Conservation (phyloP, 2,797 vertebrate species). For the Phrynocephalus vlangalii region DNA sequence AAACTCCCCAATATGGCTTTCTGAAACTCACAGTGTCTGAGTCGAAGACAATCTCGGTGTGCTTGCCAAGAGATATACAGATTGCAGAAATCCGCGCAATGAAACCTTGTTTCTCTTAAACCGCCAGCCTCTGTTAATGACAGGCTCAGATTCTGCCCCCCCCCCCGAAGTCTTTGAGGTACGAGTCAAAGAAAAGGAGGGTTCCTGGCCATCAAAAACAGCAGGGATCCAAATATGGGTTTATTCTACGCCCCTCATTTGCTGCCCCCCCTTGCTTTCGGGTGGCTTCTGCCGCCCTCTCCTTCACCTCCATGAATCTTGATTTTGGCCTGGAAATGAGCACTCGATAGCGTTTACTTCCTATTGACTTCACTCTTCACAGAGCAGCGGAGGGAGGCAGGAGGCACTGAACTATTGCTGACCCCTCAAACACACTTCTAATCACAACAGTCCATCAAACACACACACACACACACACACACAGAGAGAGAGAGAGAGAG, state of each 20-base stretch:
- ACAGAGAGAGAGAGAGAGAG: no score
- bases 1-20: no score
- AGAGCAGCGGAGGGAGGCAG: conserved; percentile 28
- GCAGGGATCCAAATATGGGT: conserved; percentile 64
- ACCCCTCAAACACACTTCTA: conserved; percentile 51
- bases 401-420: conserved; percentile 59
- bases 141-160: not conserved
- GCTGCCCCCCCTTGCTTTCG: conserved; percentile 50
- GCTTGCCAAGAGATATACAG: no score
- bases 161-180: not conserved
- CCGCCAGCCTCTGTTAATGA: not conserved
- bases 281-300: conserved; percentile 65
- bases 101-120: not conserved
- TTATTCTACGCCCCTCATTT: conserved; percentile 60
- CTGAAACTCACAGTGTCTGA: not conserved
- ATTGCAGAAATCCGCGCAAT: not conserved
- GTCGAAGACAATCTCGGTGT: no score
- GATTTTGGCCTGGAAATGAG: conserved; percentile 74
- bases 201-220: conserved; percentile 43
- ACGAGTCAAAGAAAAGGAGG: conserved; percentile 4
- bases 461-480: not conserved
- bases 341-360: conserved; percentile 73
- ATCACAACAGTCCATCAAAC: conserved; percentile 33
- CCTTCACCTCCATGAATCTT: conserved; percentile 75
- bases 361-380: conserved; percentile 64